A percentile compares a stretch with the other conserved stretches of the same genome.
Conservation (phyloP, 2,113 vertebrate species). For the Ophiodon elongatus region DNA sequence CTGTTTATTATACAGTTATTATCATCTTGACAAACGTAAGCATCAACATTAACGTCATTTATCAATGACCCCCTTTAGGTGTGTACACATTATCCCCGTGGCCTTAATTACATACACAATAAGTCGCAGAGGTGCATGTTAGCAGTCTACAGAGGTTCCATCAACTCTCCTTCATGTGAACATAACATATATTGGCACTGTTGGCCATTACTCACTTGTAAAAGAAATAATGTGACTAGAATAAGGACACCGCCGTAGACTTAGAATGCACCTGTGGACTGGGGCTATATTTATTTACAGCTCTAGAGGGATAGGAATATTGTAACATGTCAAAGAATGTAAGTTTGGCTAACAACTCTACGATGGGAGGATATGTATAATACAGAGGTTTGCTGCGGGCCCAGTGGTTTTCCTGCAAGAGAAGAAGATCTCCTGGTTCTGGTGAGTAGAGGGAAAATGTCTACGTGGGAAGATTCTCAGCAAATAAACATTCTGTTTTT, state of each 20-base stretch:
- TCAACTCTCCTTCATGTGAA: slow-evolving; percentile 47
- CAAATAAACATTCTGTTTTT: slow-evolving; percentile 69
- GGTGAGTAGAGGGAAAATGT: slow-evolving; percentile 44
- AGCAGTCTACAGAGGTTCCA: slow-evolving; percentile 59
- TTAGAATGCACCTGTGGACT: slow-evolving; percentile 59
- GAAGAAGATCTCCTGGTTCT: slow-evolving; percentile 36
- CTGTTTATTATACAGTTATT: slow-evolving; percentile 80
- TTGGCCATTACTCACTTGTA: slow-evolving; percentile 27
- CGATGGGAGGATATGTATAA: slow-evolving; percentile 53
- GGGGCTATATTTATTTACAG: slow-evolving; percentile 75
- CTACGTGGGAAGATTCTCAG: slow-evolving; percentile 42
- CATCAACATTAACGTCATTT: slow-evolving; percentile 76
- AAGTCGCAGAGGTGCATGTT: slow-evolving; percentile 61
- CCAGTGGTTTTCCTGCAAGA: slow-evolving; percentile 51
- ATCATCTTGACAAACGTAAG: slow-evolving; percentile 78
- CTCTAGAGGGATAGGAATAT: slow-evolving; percentile 48
- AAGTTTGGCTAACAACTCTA: slow-evolving; percentile 63
- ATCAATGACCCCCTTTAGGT: slow-evolving; percentile 64
- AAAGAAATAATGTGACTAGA: slow-evolving; percentile 47
- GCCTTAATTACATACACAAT: slow-evolving; percentile 71
- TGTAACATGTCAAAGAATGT: slow-evolving; percentile 41
- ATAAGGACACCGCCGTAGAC: slow-evolving; percentile 61
- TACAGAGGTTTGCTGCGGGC: slow-evolving; percentile 45
- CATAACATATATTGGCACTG: slow-evolving; percentile 32
- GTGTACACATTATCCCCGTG: slow-evolving; percentile 60